phyloP scores from a whole-genome alignment of 2,888 invertebrate species.

The Baccha elongata region DNA sequence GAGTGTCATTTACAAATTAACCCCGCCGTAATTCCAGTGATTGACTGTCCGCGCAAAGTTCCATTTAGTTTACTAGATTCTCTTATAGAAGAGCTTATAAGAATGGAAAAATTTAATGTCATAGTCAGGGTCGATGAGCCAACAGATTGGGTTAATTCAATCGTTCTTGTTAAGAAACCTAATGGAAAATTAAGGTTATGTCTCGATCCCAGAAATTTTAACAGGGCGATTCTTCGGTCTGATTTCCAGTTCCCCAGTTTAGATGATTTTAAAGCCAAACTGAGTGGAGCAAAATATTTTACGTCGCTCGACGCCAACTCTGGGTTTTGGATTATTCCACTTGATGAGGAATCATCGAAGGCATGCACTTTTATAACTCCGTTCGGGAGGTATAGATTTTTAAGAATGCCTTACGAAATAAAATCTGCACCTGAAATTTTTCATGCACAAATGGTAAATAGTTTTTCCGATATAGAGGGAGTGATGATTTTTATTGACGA shows the following conservation, averaged over 20 bases:
- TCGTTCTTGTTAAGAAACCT: slow-evolving; percentile 58
- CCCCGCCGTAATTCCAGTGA: not conserved
- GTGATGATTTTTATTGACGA: slow-evolving; percentile 46
- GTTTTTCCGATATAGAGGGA: slow-evolving; percentile 25
- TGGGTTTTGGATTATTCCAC: slow-evolving; percentile 72
- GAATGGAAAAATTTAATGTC: slow-evolving; percentile 22
- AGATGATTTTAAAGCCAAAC: not conserved
- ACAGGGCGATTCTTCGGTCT: slow-evolving; percentile 57
- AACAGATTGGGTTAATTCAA: slow-evolving; percentile 68
- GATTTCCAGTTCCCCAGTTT: slow-evolving; percentile 54
- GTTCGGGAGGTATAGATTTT: slow-evolving; percentile 71
- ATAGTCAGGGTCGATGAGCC: slow-evolving; percentile 58
- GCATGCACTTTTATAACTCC: slow-evolving; percentile 74
- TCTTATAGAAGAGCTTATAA: not conserved
- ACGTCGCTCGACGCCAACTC: slow-evolving; percentile 39
- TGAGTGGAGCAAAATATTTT: slow-evolving; percentile 19
- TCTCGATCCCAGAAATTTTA: slow-evolving; percentile 70
- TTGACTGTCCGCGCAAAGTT: not conserved
- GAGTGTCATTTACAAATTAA: not conserved
- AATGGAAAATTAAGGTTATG: slow-evolving; percentile 65
- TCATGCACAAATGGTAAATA: slow-evolving; percentile 66
- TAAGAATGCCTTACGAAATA: slow-evolving; percentile 74
- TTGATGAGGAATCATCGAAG: slow-evolving; percentile 71
- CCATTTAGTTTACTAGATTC: slow-evolving; percentile 1
- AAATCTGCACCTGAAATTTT: slow-evolving; percentile 57